These are phyloP conservation scores for Cebus imitator DNA, from an alignment of 2,113 vertebrate genomes.

Conservation along the genomic window DNA sequence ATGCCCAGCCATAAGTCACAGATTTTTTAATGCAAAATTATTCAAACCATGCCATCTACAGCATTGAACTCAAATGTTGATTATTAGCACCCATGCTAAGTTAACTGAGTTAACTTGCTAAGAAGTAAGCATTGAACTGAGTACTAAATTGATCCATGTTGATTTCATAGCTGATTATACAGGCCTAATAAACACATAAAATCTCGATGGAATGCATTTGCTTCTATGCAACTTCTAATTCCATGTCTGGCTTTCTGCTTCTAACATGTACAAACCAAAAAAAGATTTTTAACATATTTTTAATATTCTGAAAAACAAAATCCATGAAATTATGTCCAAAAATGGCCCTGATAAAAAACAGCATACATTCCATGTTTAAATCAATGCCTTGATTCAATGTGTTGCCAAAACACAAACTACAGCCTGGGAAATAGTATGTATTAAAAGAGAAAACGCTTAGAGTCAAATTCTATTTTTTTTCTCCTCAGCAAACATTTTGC, in stretches of 20 bases:
- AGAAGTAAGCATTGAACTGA: not conserved
- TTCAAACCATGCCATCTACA: not conserved
- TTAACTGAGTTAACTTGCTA: not conserved
- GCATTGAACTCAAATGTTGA: not conserved
- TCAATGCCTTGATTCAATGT: not conserved
- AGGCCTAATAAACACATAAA: not conserved
- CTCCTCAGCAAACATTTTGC: not conserved
- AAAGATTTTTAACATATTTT: conserved; percentile 33
- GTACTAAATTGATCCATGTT: not conserved
- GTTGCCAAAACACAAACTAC: not conserved
- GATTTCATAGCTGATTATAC: conserved; percentile 13
- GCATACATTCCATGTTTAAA: conserved; percentile 11
- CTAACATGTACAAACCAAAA: not conserved
- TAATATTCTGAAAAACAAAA: conserved; percentile 26
- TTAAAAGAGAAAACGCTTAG: not conserved
- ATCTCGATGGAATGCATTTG: not conserved
- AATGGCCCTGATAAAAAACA: conserved; percentile 40
- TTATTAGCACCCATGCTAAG: not conserved
- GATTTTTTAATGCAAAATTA: not conserved
- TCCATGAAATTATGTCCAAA: conserved; percentile 38
- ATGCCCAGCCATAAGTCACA: not conserved
- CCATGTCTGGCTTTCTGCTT: conserved; percentile 2
- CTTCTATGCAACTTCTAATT: not conserved
- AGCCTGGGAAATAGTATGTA: not conserved
- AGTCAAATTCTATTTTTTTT: not conserved